phyloP scores from a whole-genome alignment of 2,113 vertebrate species.

The Canis aureus region DNA sequence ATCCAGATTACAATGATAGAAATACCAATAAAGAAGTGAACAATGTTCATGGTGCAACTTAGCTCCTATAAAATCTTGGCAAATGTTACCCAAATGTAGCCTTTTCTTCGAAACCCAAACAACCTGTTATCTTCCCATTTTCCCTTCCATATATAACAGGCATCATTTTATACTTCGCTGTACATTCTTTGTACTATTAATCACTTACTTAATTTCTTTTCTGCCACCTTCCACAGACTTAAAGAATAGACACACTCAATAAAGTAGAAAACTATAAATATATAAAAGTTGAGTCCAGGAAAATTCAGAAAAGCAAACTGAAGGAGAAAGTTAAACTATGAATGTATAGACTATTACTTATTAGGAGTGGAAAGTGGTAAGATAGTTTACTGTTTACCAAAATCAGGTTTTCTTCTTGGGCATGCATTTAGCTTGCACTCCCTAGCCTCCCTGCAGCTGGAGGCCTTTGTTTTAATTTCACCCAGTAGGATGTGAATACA shows the following conservation, averaged over 20 bases:
- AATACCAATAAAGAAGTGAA: too few species aligned
- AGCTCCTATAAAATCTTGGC: background rate
- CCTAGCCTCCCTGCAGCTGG: background rate
- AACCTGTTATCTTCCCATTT: background rate
- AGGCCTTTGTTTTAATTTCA: background rate
- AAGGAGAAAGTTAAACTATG: background rate
- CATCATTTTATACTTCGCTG: background rate
- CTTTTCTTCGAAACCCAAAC: background rate
- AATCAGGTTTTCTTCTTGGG: background rate
- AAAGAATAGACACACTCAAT: background rate
- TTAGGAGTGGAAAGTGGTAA: background rate
- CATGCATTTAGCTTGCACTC: rapidly evolving
- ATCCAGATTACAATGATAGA: background rate
- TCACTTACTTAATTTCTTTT: background rate
- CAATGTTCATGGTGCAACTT: background rate
- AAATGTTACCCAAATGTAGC: background rate
- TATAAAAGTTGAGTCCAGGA: background rate
- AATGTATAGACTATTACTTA: background rate
- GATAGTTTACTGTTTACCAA: background rate
- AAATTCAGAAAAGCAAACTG: background rate
- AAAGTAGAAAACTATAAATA: background rate
- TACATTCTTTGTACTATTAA: background rate
- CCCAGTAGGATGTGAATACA: background rate
- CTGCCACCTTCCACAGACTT: background rate
- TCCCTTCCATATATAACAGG: background rate